Evolutionary conservation across 2,888 invertebrate species (phyloP).

Genomic region (Masnerella sp.): DNA sequence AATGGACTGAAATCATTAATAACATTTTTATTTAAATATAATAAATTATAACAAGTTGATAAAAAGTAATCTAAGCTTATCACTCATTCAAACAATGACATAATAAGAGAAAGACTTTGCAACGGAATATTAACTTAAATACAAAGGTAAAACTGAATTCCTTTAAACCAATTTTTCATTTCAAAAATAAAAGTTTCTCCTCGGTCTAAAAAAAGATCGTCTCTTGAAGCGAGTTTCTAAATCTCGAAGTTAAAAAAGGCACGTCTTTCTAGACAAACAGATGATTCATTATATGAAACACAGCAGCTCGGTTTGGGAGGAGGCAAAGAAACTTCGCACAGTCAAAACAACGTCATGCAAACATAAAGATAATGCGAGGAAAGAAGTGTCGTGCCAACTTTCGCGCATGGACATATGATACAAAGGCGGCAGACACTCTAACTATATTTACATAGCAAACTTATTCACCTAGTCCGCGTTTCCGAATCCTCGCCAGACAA

Average conservation of each 20-base stretch:
- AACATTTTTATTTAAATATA: too few relatives aligned
- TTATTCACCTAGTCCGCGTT: constrained; percentile 84
- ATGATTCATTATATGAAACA: background rate
- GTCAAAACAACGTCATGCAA: constrained; percentile 19
- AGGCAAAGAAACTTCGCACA: constrained; percentile 9
- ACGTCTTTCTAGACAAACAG: background rate
- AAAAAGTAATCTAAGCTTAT: too few relatives aligned
- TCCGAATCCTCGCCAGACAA: constrained; percentile 89
- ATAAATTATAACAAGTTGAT: too few relatives aligned
- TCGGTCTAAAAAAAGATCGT: too few relatives aligned
- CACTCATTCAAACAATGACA: too few relatives aligned
- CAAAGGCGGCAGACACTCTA: constrained; percentile 25
- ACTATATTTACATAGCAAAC: constrained; percentile 60
- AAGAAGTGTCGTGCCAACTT: constrained; percentile 26
- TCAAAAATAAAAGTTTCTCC: too few relatives aligned
- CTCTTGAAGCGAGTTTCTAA: too few relatives aligned
- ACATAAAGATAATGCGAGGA: constrained; percentile 18
- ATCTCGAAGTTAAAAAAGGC: background rate
- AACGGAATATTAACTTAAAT: too few relatives aligned
- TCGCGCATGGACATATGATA: constrained; percentile 15
- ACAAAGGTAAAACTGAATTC: too few relatives aligned
- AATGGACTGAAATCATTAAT: constrained; percentile 86
- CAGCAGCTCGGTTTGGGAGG: background rate
- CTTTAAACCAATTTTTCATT: too few relatives aligned
- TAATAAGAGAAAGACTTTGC: too few relatives aligned